Conservation (phyloP, 92 coral and sea anemone species). For the Phymanthus crucifer region DNA sequence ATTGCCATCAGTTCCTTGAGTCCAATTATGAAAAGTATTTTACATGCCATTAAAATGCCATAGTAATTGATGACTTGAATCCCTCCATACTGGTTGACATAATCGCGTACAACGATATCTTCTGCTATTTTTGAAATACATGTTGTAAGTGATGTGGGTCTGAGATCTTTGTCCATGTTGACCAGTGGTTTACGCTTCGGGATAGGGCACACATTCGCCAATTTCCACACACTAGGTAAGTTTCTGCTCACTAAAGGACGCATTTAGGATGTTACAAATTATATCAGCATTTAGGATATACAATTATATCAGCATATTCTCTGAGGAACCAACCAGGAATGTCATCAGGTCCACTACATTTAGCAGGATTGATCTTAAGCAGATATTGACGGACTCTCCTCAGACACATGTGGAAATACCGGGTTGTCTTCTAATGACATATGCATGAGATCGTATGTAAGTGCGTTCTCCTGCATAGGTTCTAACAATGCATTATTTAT, state of each 20-base stretch:
- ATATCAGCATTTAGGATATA: no score
- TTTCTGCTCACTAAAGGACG: slow-evolving; percentile 38
- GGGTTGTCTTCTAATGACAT: neutral
- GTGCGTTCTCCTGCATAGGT: neutral
- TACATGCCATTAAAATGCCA: neutral
- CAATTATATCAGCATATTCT: slow-evolving; percentile 45
- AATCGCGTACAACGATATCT: neutral
- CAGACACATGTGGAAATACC: neutral
- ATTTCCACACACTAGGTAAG: slow-evolving; percentile 44
- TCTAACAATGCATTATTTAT: no score
- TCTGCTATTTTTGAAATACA: slow-evolving; percentile 28
- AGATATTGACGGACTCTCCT: neutral
- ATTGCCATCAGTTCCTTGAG: slow-evolving; percentile 17
- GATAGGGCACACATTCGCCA: slow-evolving; percentile 32
- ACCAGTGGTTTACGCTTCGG: slow-evolving; percentile 43
- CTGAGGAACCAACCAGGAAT: slow-evolving; percentile 40
- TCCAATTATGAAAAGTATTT: slow-evolving; percentile 20
- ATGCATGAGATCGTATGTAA: neutral
- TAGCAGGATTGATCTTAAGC: slow-evolving; percentile 25
- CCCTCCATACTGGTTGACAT: slow-evolving; percentile 17
- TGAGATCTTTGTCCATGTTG: slow-evolving; percentile 23
- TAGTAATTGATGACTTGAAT: no score
- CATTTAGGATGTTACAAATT: slow-evolving; percentile 33
- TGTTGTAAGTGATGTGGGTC: slow-evolving; percentile 8
- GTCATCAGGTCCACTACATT: slow-evolving; percentile 48